These are phyloP conservation scores for Porphyrio hochstetteri DNA, from an alignment of 2,113 vertebrate species.

Conservation along the genomic window DNA sequence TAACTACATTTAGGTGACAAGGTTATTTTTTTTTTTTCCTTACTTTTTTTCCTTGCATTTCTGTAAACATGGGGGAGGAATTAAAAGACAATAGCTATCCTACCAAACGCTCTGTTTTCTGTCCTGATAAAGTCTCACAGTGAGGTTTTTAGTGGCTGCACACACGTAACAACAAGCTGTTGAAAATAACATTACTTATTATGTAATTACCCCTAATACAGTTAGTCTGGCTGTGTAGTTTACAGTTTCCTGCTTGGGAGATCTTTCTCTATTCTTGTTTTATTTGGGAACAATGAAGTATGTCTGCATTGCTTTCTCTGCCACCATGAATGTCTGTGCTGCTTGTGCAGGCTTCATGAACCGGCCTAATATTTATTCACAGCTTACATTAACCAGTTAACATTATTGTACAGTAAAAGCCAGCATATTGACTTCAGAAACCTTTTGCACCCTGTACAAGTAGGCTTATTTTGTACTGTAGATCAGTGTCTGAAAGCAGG, in stretches of 20 bases:
- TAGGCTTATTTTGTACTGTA: constrained; percentile 58
- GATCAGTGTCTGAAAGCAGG: constrained; percentile 48
- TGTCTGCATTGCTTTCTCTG: constrained; percentile 32
- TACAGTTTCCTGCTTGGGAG: constrained; percentile 20
- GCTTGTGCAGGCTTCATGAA: constrained; percentile 1
- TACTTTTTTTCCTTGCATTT: neutral
- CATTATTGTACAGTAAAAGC: constrained; percentile 59
- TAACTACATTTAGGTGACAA: constrained; percentile 27
- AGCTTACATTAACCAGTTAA: constrained; percentile 49
- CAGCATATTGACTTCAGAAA: constrained; percentile 29
- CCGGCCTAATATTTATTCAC: constrained; percentile 51
- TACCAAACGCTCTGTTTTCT: constrained; percentile 54
- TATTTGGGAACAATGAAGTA: constrained; percentile 68
- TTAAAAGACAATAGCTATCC: constrained; percentile 35
- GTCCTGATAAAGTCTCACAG: constrained; percentile 31
- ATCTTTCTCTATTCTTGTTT: constrained; percentile 18
- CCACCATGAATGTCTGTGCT: neutral
- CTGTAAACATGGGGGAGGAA: constrained; percentile 40
- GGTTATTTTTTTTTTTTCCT: neutral
- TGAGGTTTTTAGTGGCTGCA: constrained; percentile 45
- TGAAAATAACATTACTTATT: constrained; percentile 23
- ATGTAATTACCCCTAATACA: constrained; percentile 4
- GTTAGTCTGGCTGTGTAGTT: constrained; percentile 40
- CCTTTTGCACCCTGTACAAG: constrained; percentile 12
- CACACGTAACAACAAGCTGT: constrained; percentile 23